Base-by-base conservation (phyloP, 2,113 vertebrate species). In the Centropristis striata region DNA sequence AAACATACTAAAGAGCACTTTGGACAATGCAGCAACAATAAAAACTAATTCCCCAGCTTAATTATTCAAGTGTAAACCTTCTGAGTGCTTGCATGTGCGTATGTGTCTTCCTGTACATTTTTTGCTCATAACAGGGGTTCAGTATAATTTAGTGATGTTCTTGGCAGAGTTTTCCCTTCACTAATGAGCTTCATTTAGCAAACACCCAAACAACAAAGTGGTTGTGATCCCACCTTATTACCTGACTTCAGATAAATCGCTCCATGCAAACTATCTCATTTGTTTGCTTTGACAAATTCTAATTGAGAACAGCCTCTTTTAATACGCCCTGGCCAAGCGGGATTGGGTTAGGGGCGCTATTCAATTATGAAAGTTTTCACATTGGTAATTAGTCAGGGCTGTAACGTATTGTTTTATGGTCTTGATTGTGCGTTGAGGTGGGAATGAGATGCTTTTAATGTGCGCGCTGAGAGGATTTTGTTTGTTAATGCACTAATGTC, bases 321-420 rank as follows among this genome's bases (percentile, higher is more conserved):
- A 89, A 89, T 91, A 83, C 54, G 21, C 41, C 65, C 67, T 39
- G 86, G 83, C 83, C 82, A 73, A 47, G 78, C 67, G 80, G 86
- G 86, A 92, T 86, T 86, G 88, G 88, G 75, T 86, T 58, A 79
- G 66, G 68, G 75, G 58, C 61, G 74, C 90, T 77, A 90, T 92
- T 92, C 92, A 90, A 91, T 93, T 89, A 90, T 91, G 88, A 92
- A 90, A 85, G 83, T 93, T 93, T 92, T 89, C 84, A 79, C 85
- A 57, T 76, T 91, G 83, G 82, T 92, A 93, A 93, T 92, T 93
- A 92, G 88, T 92, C 87, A 90, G 90, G 68, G 90, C 70, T 72
- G 72, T 79, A 92, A 82, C 82, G 70, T 86, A 90, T 92, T 92
- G 85, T 91, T 91, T 93, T 92, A 93, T 91, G 79, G 88, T 77